phyloP scores from a whole-genome alignment of 2,113 vertebrate genomes.

The Isichthys henryi region DNA sequence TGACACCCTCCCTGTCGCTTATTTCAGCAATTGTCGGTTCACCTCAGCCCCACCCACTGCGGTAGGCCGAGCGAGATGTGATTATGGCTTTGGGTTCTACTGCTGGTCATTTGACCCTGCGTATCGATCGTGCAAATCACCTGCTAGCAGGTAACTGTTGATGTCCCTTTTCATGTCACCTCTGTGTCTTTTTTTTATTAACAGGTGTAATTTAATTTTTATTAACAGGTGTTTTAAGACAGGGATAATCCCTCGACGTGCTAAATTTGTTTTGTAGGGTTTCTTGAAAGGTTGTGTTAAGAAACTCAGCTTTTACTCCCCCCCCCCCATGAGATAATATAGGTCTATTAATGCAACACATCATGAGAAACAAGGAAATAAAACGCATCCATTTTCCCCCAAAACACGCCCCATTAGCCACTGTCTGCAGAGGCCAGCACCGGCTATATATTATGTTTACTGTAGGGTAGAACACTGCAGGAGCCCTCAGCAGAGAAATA shows the following conservation, averaged over 20 bases:
- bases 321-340: not conserved
- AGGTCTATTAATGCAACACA: not conserved
- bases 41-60: not conserved
- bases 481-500: not conserved
- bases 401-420: not conserved
- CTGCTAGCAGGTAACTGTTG: not conserved
- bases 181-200: not conserved
- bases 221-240: not conserved
- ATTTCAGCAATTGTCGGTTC: not conserved
- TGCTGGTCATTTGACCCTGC: not conserved
- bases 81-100: not conserved
- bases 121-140: not conserved
- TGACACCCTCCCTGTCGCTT: not conserved
- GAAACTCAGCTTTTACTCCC: not conserved
- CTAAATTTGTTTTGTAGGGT: not conserved
- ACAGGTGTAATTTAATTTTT: not conserved
- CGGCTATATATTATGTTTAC: not conserved
- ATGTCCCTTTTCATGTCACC: not conserved
- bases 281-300: not conserved
- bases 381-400: not conserved
- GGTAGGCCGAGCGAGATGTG: not conserved
- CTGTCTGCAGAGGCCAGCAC: not conserved
- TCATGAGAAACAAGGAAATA: conserved; percentile 2
- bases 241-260: not conserved
- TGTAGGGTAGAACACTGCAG: not conserved